phyloP scores from a whole-genome alignment of 2,888 invertebrate species.

The Latheticus oryzae region DNA sequence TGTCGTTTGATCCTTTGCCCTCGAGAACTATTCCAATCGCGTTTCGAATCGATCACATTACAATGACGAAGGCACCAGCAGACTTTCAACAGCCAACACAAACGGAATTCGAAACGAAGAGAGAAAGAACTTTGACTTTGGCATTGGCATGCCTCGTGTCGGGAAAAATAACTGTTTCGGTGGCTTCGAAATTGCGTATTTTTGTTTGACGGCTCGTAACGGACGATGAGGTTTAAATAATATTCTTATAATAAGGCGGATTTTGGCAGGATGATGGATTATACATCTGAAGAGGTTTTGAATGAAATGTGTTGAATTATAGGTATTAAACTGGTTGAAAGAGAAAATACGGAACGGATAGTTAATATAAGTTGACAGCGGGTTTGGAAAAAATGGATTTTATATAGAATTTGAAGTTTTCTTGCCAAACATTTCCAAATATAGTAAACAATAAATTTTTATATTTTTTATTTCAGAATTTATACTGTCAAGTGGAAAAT shows the following conservation, averaged over 20 bases:
- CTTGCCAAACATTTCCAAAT: too few relatives aligned
- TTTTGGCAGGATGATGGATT: constrained; percentile 17
- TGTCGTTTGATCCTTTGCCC: constrained; percentile 35
- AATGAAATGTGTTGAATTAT: too few relatives aligned
- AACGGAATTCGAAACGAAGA: constrained; percentile 38
- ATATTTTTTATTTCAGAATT: too few relatives aligned
- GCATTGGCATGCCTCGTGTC: neutral
- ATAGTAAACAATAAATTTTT: too few relatives aligned
- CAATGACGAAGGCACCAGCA: constrained; percentile 3
- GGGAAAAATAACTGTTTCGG: constrained; percentile 13
- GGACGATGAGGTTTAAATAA: constrained; percentile 2
- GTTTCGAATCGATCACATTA: constrained; percentile 45
- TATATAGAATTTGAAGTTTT: too few relatives aligned
- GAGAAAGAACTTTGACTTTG: constrained; percentile 4
- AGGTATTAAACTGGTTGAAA: too few relatives aligned
- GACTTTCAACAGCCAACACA: constrained; percentile 32
- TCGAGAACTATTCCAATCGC: constrained; percentile 43
- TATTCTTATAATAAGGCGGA: constrained; percentile 10
- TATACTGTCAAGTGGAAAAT: too few relatives aligned
- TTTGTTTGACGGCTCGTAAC: constrained; percentile 8
- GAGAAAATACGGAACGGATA: too few relatives aligned
- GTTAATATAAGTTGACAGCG: too few relatives aligned
- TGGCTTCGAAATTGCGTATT: constrained; percentile 9
- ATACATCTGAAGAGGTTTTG: constrained; percentile 1
- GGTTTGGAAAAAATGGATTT: too few relatives aligned